Percentiles rank a stretch among this genome's conserved stretches.
phyloP scores from a whole-genome alignment of 1,140 invertebrate genomes.

The Drosophila virilis region DNA sequence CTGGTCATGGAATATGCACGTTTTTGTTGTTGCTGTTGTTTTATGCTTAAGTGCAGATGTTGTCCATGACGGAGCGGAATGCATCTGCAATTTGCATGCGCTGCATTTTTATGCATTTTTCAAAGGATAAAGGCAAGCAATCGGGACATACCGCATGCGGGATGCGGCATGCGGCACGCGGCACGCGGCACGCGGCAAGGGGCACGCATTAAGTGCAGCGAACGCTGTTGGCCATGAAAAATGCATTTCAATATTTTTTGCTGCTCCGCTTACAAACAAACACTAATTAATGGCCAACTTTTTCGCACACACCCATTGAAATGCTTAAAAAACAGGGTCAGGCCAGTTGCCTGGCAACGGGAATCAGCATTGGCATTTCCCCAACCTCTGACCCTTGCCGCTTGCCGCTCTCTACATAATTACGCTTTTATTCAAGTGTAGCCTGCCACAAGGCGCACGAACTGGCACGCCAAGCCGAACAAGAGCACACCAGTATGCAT shows the following conservation, averaged over 20 bases:
- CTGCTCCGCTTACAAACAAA: constrained; percentile 58
- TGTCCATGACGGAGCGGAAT: constrained; percentile 7
- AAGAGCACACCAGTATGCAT: too few relatives aligned
- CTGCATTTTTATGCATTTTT: constrained; percentile 68
- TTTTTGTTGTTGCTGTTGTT: constrained; percentile 41
- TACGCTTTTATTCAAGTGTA: constrained; percentile 49
- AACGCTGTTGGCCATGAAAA: constrained; percentile 54
- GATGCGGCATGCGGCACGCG: neutral
- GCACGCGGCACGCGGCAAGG: neutral
- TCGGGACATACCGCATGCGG: neutral
- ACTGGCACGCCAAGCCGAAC: neutral
- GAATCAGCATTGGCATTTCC: constrained; percentile 18
- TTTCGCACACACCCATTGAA: constrained; percentile 2
- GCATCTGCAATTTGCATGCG: constrained; percentile 53
- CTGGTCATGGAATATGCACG: constrained; percentile 65
- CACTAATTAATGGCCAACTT: constrained; percentile 70
- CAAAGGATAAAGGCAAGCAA: constrained; percentile 55
- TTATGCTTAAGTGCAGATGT: constrained; percentile 52
- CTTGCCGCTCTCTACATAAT: constrained; percentile 34
- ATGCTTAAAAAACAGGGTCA: constrained; percentile 5
- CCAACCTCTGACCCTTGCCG: neutral
- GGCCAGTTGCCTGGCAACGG: constrained; percentile 29
- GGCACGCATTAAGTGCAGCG: constrained; percentile 14
- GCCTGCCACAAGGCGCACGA: constrained; percentile 13
- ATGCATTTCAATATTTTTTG: constrained; percentile 75